Evolutionary conservation across 2,797 vertebrate species (phyloP), one percentile per base, ranked within the genome.

Genomic region (Lutra lutra): DNA sequence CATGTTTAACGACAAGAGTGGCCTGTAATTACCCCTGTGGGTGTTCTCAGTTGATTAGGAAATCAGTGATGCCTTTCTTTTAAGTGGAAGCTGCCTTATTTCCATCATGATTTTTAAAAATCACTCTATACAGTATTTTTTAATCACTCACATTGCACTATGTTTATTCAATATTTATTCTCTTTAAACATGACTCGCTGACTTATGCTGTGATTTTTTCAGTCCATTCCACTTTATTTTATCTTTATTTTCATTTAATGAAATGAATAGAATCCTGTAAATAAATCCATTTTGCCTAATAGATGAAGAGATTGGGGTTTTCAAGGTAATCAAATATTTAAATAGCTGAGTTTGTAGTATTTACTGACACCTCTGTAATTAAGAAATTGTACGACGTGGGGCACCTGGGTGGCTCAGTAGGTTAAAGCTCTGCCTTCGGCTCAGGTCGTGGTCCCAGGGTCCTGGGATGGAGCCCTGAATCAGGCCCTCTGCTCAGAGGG

Each of bases 211-310:
- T 80, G 68, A 70, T 89, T 89, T 64, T 64, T 89, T 48, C 72
- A 87, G 12, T 82, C 64, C n/a, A n/a, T 77, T 95, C n/a, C 48
- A 92, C 23, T 89, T 80, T 85, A 73, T 88, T 54, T 58, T 48
- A 58, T 88, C 48, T 95, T 96, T 94, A 46, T 96, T 94, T 96
- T 86, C 38, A 95, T 96, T 96, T 90, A 96, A 58, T 86, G 32
- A 92, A 87, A 89, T 91, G 27, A 95, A 96, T 43, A 66, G n/a
- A 79, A 79, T 38, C 62, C 60, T 70, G 56, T 54, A 73, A 89
- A 95, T 91, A 95, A 89, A 89, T 86, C 85, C 35, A 2, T 89
- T 91, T 86, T 95, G 54, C 54, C 54, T 78, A 86, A 60, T 56
- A 89, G 35, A 64, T 51, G 35, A 90, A 92, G 46, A 77, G 60